These are phyloP conservation scores for Hypena proboscidalis DNA, from an alignment of 2,888 invertebrate genomes.

Conservation along the genomic window DNA sequence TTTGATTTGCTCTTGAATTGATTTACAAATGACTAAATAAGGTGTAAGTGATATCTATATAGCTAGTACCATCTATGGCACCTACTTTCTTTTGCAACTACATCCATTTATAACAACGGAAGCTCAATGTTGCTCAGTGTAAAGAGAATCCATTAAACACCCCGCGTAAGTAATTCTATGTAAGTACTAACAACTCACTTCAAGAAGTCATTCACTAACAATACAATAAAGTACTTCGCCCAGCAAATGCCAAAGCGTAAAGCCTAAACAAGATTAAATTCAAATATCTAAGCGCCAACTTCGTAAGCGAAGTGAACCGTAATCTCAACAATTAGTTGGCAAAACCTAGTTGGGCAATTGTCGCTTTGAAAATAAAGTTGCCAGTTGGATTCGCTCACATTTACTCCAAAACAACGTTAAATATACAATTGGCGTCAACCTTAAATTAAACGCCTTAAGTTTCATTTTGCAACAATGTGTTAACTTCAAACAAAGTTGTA, in stretches of 20 bases:
- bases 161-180: too few relatives aligned
- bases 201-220: slow-evolving; percentile 2
- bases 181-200: too few relatives aligned
- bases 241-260: slow-evolving; percentile 18
- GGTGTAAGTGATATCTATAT: too few relatives aligned
- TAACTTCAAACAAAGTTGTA: slow-evolving; percentile 41
- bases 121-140: too few relatives aligned
- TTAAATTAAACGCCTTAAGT: slow-evolving; percentile 34
- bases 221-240: neutral
- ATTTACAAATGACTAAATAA: too few relatives aligned
- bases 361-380: slow-evolving; percentile 78
- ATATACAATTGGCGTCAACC: slow-evolving; percentile 31
- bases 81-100: too few relatives aligned
- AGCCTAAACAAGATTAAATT: slow-evolving; percentile 50
- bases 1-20: too few relatives aligned
- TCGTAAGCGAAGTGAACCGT: slow-evolving; percentile 62
- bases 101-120: too few relatives aligned
- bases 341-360: slow-evolving; percentile 78
- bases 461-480: slow-evolving; percentile 28
- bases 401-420: slow-evolving; percentile 48
- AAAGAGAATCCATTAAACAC: too few relatives aligned
- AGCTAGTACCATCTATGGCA: too few relatives aligned
- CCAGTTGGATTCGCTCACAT: slow-evolving; percentile 63
- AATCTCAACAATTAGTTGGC: slow-evolving; percentile 76
- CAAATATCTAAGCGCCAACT: slow-evolving; percentile 55